Base-by-base conservation (phyloP, 2,113 vertebrate species). In the Zootoca vivipara region DNA sequence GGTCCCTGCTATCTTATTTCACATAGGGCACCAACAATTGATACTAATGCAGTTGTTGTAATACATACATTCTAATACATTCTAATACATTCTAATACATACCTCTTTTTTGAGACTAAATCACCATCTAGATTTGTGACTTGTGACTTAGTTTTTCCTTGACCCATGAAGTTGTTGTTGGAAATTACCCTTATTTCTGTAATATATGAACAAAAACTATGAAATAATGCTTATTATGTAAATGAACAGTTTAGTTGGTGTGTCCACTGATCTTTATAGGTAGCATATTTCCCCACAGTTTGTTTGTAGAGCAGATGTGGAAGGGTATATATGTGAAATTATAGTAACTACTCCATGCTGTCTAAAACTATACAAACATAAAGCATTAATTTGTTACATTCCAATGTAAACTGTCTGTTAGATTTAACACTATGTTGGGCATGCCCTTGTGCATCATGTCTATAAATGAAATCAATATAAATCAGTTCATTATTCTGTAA, bases 401-500 rank as follows among this genome's bases (percentile, higher is more conserved):
- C 77, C 56, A 89, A 20, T 78, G 4, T 78, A 4, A 90, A 67
- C 90, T 70, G 78, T 90, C 38, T 87, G 75, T 94, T 35, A 64
- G 88, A 93, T 91, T 83, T 93, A 82, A 88, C 72, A 88, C 77
- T 91, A 3, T 87, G 30, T 35, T 84, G 42, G 78, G 81, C 9
- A 73, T 90, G 91, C 93, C 93, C 91, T 58, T 58, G 64, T 93
- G 33, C 90, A 88, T 94, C 88, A 90, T 85, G 56, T 92, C 93
- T 94, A 30, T 94, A 85, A 94, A 92, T 74, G 65, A 81, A 84
- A 93, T 94, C 83, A 0, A 82, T 95, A 93, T 86, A 92, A 94
- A 95, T 94, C 88, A 94, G 91, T 94, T 93, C 93, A 83, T 95
- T 96, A 90, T 92, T 95, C 90, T 92, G 74, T 95, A 95, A 95